These are phyloP conservation scores for Bos indicus DNA, from an alignment of 2,113 vertebrate genomes.

Conservation along the genomic window DNA sequence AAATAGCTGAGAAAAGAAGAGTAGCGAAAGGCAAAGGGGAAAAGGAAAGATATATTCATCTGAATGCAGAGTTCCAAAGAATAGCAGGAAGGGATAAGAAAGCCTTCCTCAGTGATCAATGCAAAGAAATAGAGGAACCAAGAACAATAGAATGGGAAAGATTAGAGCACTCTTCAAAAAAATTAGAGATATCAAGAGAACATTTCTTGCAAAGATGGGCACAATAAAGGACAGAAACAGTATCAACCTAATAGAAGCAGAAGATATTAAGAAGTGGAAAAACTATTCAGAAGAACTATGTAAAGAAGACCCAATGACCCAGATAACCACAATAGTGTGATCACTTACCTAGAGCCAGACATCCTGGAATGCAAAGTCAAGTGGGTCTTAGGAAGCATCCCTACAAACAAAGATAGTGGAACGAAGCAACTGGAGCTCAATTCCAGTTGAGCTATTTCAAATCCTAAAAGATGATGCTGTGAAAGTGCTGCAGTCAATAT, in stretches of 20 bases:
- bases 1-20: not conserved
- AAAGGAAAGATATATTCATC: not conserved
- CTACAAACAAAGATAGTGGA: not conserved
- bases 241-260: not conserved
- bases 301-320: not conserved
- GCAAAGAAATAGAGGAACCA: not conserved
- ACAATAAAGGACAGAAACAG: not conserved
- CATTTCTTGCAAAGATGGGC: not conserved
- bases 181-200: not conserved
- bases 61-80: not conserved
- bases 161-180: not conserved
- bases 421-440: not conserved
- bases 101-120: not conserved
- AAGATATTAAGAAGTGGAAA: not conserved
- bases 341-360: not conserved
- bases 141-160: not conserved
- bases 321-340: not conserved
- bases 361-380: not conserved
- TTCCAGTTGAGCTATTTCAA: not conserved
- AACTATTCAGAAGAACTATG: not conserved
- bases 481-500: not conserved
- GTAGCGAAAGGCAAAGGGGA: not conserved
- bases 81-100: not conserved
- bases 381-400: not conserved
- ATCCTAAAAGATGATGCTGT: not conserved